Evolutionary conservation across 2,113 vertebrate genomes (phyloP).

Genomic region (Cynocephalus volans): DNA sequence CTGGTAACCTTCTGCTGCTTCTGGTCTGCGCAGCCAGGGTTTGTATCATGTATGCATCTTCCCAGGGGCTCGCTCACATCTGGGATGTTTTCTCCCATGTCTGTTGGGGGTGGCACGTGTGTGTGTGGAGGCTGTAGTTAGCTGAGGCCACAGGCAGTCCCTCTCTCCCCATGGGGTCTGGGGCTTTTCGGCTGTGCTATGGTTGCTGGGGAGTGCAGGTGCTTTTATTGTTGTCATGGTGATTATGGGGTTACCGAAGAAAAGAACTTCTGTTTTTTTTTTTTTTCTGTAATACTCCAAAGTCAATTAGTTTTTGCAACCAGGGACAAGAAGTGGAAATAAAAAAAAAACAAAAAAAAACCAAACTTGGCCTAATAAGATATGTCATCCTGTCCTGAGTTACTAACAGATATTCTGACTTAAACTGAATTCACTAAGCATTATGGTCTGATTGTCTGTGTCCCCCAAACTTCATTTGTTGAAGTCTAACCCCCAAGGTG

Average conservation of each 20-base stretch:
- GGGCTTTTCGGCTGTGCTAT: too few species aligned
- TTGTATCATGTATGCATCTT: background rate
- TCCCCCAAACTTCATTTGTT: background rate
- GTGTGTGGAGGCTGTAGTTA: too few species aligned
- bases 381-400: background rate
- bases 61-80: too few species aligned
- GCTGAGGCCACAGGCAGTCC: too few species aligned
- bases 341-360: background rate
- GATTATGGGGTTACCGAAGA: too few species aligned
- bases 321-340: background rate
- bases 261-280: too few species aligned
- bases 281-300: too few species aligned
- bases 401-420: background rate
- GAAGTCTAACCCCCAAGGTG: background rate
- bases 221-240: too few species aligned
- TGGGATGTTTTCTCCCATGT: background rate
- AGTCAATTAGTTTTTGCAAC: background rate
- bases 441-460: background rate
- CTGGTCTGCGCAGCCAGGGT: background rate
- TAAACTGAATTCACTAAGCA: background rate
- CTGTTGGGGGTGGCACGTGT: too few species aligned
- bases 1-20: background rate
- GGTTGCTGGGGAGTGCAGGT: too few species aligned
- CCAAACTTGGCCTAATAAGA: background rate
- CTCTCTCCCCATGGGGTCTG: too few species aligned